Evolutionary conservation across 2,113 vertebrate genomes (phyloP), one percentile per base, ranked within the genome.

Genomic region (Amblyornis subalaris): DNA sequence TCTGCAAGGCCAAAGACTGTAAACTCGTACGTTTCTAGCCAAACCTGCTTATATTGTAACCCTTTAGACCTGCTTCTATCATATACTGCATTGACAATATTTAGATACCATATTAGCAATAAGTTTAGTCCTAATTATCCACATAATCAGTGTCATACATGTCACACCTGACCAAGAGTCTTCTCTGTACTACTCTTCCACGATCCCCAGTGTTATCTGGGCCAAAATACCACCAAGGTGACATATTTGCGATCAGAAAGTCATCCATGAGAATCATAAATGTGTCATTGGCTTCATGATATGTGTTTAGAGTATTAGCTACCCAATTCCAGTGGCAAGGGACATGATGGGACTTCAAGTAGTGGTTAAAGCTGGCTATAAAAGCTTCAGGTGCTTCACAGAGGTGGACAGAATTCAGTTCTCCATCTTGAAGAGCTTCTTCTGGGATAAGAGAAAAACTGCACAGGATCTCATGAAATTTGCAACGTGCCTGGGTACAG

Each of bases 311-410:
- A 7, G 99, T 99, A 93, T 99, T 99, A 29, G 99, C 99, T 2
- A 98, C 97, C 99, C 99, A 99, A 78, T 82, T 98, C 99, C 99
- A 99, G 57, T 98, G 98, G 6, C 99, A 99, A 15, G 94, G 96
- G 31, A 98, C 90, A 7, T 48, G 90, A 55, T 97, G 98, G 29
- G 98, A 98, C 92, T 98, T 99, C 71, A 99, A 92, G 86, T 98
- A 99, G 95, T 99, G 99, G 89, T 99, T 99, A 35, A 99, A 98
- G 81, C 99, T 99, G 42, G 98, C 97, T 86, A 99, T 98, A 88
- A 99, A 99, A 40, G 99, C 99, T 15, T 99, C 99, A 1, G 99
- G 99, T 28, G 99, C 99, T 95, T 99, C 99, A 62, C 99, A 99
- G 53, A 99, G 98, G 78, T 99, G 99, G 22, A 99, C 95, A 0